A percentile compares a stretch with the other conserved stretches of the same genome.
phyloP scores from a whole-genome alignment of 2,113 vertebrate species.

The Falcunculus frontatus region DNA sequence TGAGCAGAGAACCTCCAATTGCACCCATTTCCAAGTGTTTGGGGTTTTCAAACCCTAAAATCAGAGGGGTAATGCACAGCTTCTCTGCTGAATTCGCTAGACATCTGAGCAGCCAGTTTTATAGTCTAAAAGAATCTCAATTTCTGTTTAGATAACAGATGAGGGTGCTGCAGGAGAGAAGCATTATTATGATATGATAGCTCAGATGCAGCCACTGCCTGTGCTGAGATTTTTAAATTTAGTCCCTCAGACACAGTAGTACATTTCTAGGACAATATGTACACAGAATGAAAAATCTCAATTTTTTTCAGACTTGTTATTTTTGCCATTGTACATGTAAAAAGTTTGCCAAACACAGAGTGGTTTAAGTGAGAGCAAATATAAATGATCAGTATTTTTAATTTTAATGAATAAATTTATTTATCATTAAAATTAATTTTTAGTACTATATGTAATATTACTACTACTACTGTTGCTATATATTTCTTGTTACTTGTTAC shows the following conservation, averaged over 20 bases:
- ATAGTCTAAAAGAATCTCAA: neutral
- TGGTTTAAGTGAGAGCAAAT: neutral
- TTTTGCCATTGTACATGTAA: neutral
- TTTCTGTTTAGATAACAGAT: slow-evolving; percentile 44
- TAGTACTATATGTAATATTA: neutral
- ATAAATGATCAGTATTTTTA: neutral
- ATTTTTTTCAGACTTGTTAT: neutral
- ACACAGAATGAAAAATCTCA: neutral
- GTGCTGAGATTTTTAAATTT: slow-evolving; percentile 26
- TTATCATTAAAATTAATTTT: neutral
- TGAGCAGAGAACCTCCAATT: neutral
- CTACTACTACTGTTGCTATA: neutral
- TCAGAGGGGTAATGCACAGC: neutral
- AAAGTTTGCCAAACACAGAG: neutral
- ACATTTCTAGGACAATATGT: neutral
- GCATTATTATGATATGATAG: neutral
- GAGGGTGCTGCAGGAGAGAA: slow-evolving; percentile 22
- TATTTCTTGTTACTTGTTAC: slow-evolving; percentile 48
- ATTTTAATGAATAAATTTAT: neutral
- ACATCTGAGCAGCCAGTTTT: neutral
- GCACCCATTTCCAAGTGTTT: neutral
- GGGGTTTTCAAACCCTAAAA: neutral
- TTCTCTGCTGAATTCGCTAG: slow-evolving; percentile 9
- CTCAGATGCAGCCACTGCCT: neutral
- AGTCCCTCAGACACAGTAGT: neutral